Conservation (phyloP, 2,888 invertebrate species). For the Eurytoma californica region DNA sequence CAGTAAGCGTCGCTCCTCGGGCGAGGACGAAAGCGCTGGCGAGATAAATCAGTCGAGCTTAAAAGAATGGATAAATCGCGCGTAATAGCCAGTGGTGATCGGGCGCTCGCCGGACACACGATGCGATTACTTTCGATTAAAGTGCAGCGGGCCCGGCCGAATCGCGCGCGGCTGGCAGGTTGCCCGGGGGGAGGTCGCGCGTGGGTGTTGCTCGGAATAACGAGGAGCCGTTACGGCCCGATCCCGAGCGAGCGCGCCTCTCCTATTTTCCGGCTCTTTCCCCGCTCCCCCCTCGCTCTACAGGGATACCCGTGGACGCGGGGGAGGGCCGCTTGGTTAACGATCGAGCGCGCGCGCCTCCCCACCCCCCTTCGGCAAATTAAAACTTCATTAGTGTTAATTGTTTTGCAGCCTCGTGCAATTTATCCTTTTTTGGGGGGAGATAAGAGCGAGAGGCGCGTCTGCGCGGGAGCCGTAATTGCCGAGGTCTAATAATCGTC, state of each 20-base stretch:
- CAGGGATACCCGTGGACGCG: not conserved
- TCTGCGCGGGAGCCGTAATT: slow-evolving; percentile 3
- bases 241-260: not conserved
- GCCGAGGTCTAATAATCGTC: slow-evolving; percentile 24
- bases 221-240: slow-evolving; percentile 59
- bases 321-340: slow-evolving; percentile 42
- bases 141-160: slow-evolving; percentile 52
- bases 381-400: slow-evolving; percentile 55
- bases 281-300: not conserved
- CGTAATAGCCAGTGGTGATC: slow-evolving; percentile 38
- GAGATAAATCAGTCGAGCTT: slow-evolving; percentile 49
- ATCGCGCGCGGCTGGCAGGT: slow-evolving; percentile 57
- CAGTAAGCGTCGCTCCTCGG: too few species aligned
- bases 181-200: slow-evolving; percentile 66
- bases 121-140: slow-evolving; percentile 63
- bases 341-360: slow-evolving; percentile 37
- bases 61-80: slow-evolving; percentile 48
- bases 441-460: not conserved
- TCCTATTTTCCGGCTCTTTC: not conserved
- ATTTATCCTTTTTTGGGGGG: slow-evolving; percentile 30
- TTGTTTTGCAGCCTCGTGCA: slow-evolving; percentile 41
- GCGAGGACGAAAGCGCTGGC: slow-evolving; percentile 8
- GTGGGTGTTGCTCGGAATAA: slow-evolving; percentile 60
- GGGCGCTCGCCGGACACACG: slow-evolving; percentile 41
- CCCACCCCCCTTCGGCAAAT: slow-evolving; percentile 21